Evolutionary conservation across 2,113 vertebrate species (phyloP).

Genomic region (Coptodon rendalli): DNA sequence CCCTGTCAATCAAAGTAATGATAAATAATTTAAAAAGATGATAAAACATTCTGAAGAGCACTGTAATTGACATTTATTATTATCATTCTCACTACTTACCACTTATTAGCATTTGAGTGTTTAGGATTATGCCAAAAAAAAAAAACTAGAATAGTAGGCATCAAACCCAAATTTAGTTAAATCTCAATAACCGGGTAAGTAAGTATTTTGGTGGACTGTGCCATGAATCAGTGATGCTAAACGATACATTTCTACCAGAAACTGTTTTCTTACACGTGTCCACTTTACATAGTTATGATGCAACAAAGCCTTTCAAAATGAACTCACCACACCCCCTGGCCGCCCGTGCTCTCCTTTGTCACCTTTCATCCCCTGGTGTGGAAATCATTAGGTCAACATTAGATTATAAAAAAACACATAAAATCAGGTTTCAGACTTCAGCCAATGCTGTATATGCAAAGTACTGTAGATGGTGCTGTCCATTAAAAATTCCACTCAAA

Average conservation of each 20-base stretch:
- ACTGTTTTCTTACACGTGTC: background rate
- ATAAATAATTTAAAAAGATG: background rate
- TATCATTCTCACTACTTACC: background rate
- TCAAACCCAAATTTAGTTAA: background rate
- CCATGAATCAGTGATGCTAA: background rate
- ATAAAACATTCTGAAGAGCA: background rate
- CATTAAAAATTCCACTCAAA: background rate
- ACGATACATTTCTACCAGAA: background rate
- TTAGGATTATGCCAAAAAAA: background rate
- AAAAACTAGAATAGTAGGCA: background rate
- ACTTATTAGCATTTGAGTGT: background rate
- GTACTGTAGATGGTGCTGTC: background rate
- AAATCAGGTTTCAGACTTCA: background rate
- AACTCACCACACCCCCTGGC: constrained; percentile 79
- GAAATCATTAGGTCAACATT: background rate
- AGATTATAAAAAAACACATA: background rate
- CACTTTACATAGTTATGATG: background rate
- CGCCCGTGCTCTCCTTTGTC: constrained; percentile 80
- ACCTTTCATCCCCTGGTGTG: constrained; percentile 73
- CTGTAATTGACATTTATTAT: background rate
- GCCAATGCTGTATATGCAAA: background rate
- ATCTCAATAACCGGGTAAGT: background rate
- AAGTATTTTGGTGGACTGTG: background rate
- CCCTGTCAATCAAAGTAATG: constrained; percentile 74
- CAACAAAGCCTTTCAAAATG: background rate